Evolutionary conservation across 2,797 vertebrate species (phyloP).

Genomic region (Ambastaia sidthimunki): DNA sequence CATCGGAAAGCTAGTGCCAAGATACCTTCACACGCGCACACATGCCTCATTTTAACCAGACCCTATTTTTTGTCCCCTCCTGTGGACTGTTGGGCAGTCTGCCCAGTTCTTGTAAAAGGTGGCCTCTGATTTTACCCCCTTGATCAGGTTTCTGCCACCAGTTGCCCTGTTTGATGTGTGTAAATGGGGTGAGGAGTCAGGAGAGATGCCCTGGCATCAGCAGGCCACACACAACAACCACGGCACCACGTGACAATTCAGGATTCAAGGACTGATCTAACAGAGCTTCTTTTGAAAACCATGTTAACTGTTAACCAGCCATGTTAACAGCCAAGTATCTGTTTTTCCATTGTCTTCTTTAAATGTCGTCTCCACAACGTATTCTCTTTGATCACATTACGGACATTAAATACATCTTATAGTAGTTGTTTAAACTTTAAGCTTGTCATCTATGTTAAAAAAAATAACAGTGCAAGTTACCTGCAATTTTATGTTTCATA

Average conservation of each 20-base stretch:
- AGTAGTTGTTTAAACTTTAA: too few species aligned
- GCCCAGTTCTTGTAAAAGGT: slow-evolving; percentile 67
- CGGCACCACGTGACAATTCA: slow-evolving; percentile 12
- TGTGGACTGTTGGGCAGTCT: slow-evolving; percentile 62
- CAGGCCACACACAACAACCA: slow-evolving; percentile 42
- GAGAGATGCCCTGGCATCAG: slow-evolving; percentile 70
- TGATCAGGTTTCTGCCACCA: slow-evolving; percentile 84
- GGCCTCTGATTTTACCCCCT: slow-evolving; percentile 70
- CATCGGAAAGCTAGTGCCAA: slow-evolving; percentile 69
- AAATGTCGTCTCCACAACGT: not conserved
- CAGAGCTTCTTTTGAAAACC: not conserved
- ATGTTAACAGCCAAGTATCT: not conserved
- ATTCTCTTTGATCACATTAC: not conserved
- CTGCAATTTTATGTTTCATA: too few species aligned
- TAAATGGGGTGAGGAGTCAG: slow-evolving; percentile 61
- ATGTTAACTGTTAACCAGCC: not conserved
- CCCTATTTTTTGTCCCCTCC: slow-evolving; percentile 59
- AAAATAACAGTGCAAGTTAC: too few species aligned
- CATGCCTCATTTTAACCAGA: slow-evolving; percentile 37
- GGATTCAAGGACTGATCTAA: slow-evolving; percentile 24
- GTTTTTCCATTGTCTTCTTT: not conserved
- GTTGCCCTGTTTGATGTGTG: slow-evolving; percentile 72
- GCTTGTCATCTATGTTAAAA: too few species aligned
- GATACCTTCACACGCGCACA: slow-evolving; percentile 56
- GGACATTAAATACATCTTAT: not conserved